These are phyloP conservation scores for Baronia brevicornis DNA, from an alignment of 2,888 invertebrate species.

Conservation along the genomic window DNA sequence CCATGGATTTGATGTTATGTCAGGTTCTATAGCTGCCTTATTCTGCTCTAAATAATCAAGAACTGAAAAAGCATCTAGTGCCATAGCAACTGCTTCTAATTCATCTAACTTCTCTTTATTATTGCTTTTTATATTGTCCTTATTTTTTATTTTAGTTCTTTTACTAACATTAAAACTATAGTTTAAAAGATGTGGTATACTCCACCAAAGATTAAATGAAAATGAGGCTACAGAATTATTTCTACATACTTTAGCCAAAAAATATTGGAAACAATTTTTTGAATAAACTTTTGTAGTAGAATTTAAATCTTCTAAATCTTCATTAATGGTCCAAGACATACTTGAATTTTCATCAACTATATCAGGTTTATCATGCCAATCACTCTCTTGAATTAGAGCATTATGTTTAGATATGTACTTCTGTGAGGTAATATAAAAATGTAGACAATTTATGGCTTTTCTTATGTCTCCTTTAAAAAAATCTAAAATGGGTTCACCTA, in stretches of 20 bases:
- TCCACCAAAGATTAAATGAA: slow-evolving; percentile 58
- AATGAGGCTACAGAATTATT: slow-evolving; percentile 25
- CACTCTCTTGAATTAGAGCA: slow-evolving; percentile 31
- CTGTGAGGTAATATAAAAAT: slow-evolving; percentile 79
- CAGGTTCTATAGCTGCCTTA: slow-evolving; percentile 21
- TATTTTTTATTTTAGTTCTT: slow-evolving; percentile 15
- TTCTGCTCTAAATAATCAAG: slow-evolving; percentile 40
- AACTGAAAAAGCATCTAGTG: slow-evolving; percentile 54
- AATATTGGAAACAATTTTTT: slow-evolving; percentile 23
- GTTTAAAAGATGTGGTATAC: slow-evolving; percentile 38
- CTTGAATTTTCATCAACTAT: slow-evolving; percentile 55
- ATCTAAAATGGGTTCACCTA: slow-evolving; percentile 71
- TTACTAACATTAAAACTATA: slow-evolving; percentile 25
- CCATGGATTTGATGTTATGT: slow-evolving; percentile 49
- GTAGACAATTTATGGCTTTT: slow-evolving; percentile 81
- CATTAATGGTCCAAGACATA: slow-evolving; percentile 52
- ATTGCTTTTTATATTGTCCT: slow-evolving; percentile 20
- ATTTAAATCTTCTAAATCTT: slow-evolving; percentile 28
- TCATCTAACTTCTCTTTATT: slow-evolving; percentile 29
- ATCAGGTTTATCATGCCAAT: slow-evolving; percentile 26
- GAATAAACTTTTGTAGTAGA: slow-evolving; percentile 19
- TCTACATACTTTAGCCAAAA: slow-evolving; percentile 28
- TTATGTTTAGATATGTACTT: slow-evolving; percentile 22
- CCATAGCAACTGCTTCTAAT: slow-evolving; percentile 36
- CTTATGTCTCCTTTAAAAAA: slow-evolving; percentile 81